These are phyloP conservation scores for Lithophane ornitopus DNA, from an alignment of 2,888 invertebrate species.

Conservation along the genomic window DNA sequence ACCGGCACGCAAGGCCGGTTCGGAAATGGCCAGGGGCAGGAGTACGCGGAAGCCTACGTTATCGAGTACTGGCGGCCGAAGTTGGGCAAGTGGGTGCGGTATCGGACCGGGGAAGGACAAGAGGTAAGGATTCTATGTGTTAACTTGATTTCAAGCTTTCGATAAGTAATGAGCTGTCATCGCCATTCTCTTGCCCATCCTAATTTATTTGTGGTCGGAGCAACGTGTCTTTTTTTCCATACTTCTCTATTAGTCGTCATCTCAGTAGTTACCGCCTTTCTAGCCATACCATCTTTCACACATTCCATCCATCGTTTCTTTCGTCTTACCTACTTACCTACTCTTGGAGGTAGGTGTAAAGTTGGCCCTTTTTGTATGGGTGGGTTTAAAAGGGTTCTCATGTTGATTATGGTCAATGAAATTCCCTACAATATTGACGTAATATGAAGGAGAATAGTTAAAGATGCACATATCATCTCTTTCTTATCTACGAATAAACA, in stretches of 20 bases:
- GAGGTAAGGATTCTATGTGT: conserved; percentile 91
- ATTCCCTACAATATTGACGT: neutral
- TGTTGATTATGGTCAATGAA: neutral
- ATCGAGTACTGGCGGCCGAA: conserved; percentile 96
- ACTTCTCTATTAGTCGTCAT: neutral
- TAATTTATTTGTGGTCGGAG: neutral
- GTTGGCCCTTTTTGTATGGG: neutral
- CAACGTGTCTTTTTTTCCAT: neutral
- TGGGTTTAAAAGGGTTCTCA: neutral
- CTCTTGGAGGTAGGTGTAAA: too few species aligned
- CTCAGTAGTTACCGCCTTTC: neutral
- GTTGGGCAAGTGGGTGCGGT: conserved; percentile 95
- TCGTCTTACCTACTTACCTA: neutral
- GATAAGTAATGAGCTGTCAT: neutral
- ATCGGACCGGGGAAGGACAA: conserved; percentile 93
- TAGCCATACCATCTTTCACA: neutral
- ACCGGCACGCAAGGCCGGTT: conserved; percentile 97
- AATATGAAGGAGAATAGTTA: neutral
- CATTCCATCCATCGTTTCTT: neutral
- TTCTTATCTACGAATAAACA: neutral
- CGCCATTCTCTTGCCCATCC: too few species aligned
- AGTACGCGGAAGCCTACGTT: conserved; percentile 95
- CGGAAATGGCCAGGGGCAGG: conserved; percentile 97
- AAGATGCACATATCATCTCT: neutral
- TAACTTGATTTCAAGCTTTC: neutral